A percentile compares a stretch with the other conserved stretches of the same genome.
Conservation (phyloP, 1,140 invertebrate species). For the Magallana angulata region DNA sequence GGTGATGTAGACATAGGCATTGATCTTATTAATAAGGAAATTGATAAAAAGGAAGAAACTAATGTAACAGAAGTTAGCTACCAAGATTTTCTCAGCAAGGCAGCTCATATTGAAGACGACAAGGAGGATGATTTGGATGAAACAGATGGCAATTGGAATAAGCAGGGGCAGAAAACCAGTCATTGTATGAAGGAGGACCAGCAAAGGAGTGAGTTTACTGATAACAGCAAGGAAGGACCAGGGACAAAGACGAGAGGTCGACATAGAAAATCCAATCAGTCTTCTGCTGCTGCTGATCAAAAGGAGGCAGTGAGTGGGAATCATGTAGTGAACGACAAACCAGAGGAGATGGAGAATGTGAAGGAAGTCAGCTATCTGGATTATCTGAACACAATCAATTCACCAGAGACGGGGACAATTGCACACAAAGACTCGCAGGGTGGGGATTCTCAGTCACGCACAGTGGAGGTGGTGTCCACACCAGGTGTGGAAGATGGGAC, state of each 20-base stretch:
- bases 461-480: background rate
- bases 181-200: background rate
- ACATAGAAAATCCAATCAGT: background rate
- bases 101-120: background rate
- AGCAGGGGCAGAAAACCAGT: background rate
- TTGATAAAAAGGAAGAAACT: background rate
- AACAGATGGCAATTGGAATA: background rate
- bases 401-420: background rate
- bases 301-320: background rate
- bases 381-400: constrained; percentile 1
- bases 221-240: background rate
- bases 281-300: no score
- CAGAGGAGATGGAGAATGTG: background rate
- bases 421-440: background rate
- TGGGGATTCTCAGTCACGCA: background rate
- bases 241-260: background rate
- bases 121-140: background rate
- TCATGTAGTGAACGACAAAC: background rate
- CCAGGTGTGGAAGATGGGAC: background rate
- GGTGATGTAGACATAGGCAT: background rate
- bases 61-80: background rate
- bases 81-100: background rate
- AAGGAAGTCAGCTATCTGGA: background rate
- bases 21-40: background rate
- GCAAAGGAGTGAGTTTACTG: background rate